phyloP scores from a whole-genome alignment of 2,888 invertebrate genomes.

The Drosophila formosana region DNA sequence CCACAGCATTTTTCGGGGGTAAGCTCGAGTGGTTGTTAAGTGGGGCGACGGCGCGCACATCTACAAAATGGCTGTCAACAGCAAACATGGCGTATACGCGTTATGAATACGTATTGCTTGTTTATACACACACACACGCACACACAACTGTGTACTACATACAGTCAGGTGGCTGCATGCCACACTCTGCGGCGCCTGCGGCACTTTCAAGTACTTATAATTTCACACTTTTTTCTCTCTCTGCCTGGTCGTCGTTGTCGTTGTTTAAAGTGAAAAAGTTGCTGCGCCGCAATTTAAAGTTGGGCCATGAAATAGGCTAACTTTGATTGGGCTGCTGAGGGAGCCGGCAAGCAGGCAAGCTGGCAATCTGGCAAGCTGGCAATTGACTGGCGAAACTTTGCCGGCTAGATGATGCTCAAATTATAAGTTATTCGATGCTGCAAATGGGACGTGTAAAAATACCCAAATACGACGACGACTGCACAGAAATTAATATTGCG shows the following conservation, averaged over 20 bases:
- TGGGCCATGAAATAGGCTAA: slow-evolving; percentile 49
- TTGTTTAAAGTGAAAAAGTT: slow-evolving; percentile 72
- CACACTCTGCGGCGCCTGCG: slow-evolving; percentile 54
- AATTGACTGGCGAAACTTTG: slow-evolving; percentile 14
- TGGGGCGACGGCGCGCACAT: slow-evolving; percentile 67
- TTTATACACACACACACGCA: slow-evolving; percentile 50
- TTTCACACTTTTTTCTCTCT: slow-evolving; percentile 70
- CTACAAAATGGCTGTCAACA: slow-evolving; percentile 81
- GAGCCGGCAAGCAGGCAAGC: too few relatives aligned
- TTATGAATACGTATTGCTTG: slow-evolving; percentile 78
- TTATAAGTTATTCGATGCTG: slow-evolving; percentile 50
- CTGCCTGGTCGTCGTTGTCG: slow-evolving; percentile 9
- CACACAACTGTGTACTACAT: neutral
- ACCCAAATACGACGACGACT: too few relatives aligned
- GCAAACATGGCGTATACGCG: slow-evolving; percentile 80
- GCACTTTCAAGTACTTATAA: slow-evolving; percentile 76
- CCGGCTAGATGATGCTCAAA: slow-evolving; percentile 31
- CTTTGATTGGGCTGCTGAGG: slow-evolving; percentile 51
- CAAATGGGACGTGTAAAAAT: slow-evolving; percentile 51
- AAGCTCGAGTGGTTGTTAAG: slow-evolving; percentile 60
- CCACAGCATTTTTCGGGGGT: slow-evolving; percentile 15
- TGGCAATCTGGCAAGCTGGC: too few relatives aligned
- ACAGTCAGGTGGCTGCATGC: slow-evolving; percentile 40
- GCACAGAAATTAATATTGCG: too few relatives aligned
- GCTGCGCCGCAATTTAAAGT: slow-evolving; percentile 69